These are phyloP conservation scores for Hirundichthys speculiger DNA, from an alignment of 2,113 vertebrate genomes.

Conservation along the genomic window DNA sequence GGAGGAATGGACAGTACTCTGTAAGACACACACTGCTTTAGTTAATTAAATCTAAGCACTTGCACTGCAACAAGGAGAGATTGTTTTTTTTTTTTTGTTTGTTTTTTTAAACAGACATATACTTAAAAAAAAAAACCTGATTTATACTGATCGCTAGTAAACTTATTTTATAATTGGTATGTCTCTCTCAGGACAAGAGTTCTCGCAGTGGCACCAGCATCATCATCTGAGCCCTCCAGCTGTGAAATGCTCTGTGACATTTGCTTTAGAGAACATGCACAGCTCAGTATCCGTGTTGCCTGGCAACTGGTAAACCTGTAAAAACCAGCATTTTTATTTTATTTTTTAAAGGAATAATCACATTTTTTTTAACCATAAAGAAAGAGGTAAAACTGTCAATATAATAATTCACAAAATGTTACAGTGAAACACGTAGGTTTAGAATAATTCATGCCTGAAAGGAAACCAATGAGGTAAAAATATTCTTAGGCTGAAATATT, in stretches of 20 bases:
- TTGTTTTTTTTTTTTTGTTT: no score
- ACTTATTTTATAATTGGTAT: constrained; percentile 66
- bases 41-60: constrained; percentile 9
- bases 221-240: constrained; percentile 82
- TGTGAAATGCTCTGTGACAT: constrained; percentile 47
- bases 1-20: constrained; percentile 64
- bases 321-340: not conserved
- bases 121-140: no score
- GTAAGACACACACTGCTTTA: constrained; percentile 75
- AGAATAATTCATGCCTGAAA: no score
- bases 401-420: not conserved
- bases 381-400: not conserved
- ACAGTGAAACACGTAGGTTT: no score
- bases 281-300: constrained; percentile 25
- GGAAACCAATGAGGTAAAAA: no score
- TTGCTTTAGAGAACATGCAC: constrained; percentile 34
- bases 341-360: constrained; percentile 1
- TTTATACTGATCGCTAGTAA: not conserved
- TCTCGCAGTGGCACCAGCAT: constrained; percentile 90
- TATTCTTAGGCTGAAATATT: no score
- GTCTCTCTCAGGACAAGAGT: constrained; percentile 86
- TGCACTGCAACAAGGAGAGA: not conserved
- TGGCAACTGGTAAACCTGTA: constrained; percentile 18
- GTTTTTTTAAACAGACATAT: no score
- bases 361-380: not conserved